These are phyloP conservation scores for Sebastes trivittatus DNA, from an alignment of 2,797 vertebrate genomes.

Conservation along the genomic window DNA sequence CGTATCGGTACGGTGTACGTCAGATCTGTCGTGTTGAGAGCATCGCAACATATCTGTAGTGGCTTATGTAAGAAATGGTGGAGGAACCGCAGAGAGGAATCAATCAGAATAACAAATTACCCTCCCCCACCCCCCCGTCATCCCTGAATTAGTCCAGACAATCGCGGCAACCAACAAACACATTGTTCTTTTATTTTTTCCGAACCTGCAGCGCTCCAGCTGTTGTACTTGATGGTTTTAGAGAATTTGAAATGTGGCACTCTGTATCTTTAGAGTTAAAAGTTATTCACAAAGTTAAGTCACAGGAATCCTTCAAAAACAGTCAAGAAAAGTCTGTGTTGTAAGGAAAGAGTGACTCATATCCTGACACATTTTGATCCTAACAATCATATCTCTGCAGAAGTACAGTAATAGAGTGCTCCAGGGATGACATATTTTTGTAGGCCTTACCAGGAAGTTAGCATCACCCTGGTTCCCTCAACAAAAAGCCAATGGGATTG, in stretches of 20 bases:
- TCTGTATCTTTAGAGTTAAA: neutral
- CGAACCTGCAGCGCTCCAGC: constrained; percentile 1
- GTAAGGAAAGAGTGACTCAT: neutral
- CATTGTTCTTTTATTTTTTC: neutral
- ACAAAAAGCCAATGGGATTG: no score
- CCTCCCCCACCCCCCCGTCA: neutral
- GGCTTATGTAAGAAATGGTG: constrained; percentile 6
- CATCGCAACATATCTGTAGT: constrained; percentile 34
- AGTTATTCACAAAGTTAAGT: neutral
- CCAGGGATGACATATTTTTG: no score
- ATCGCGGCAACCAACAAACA: constrained; percentile 24
- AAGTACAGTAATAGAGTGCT: neutral
- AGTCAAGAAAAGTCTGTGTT: neutral
- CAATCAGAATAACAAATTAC: neutral
- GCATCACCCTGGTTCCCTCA: no score
- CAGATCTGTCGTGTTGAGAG: constrained; percentile 34
- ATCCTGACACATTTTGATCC: neutral
- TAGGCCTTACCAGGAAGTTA: no score
- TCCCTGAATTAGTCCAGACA: constrained; percentile 29
- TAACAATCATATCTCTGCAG: neutral
- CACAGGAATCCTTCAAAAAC: neutral
- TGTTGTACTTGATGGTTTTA: neutral
- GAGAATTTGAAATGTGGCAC: neutral
- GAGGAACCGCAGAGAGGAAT: constrained; percentile 5
- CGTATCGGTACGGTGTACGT: constrained; percentile 50